Base-by-base conservation (phyloP, 2,888 invertebrate genomes). In the Aphodius granarius region DNA sequence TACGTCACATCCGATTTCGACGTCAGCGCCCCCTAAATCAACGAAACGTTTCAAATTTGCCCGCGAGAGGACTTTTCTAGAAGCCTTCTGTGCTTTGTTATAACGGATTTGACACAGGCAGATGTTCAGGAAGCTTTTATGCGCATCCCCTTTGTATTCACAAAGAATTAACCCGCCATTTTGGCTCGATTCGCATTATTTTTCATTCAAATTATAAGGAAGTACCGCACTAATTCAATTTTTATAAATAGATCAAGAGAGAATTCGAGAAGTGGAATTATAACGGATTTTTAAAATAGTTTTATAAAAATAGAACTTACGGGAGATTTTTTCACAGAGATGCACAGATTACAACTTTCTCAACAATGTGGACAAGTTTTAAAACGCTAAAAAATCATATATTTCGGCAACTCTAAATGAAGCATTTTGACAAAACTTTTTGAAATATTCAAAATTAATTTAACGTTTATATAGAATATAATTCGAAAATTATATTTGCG, bases 1-100 rank as follows among this genome's bases (percentile, higher is more conserved):
- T 63, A 77, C 81, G 81, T 79, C 79, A 81, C 78, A 78, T 81
- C 81, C 81, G 81, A 71, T 16, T 43, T n/a, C 2, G 15, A 18
- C 73, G 3, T 5, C 21, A 4, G 76, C 76, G 73, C 63, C 76
- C 23, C 70, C 76, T 76, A 76, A 20, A 0, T 68, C 68, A 43
- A 43, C 6, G 68, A n/a, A n/a, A n/a, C 20, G 0, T 20, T 68
- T 68, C n/a, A 21, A 68, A 68, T 68, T 19, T 19, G 13, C 19
- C 19, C 68, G 68, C 68, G 68, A 68, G 21, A 21, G 21, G 68
- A 68, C 22, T 68, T 19, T 68, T 68, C 68, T 68, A 68, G 68
- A 68, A 68, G 20, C 21, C 13, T 68, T 13, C 15, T n/a, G n/a
- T 6, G 13, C 43, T 43, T 43, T 43, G 13, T 43, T 43, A 13